Evolutionary conservation across 2,797 vertebrate genomes (phyloP).

Genomic region (Takifugu ocellatus): DNA sequence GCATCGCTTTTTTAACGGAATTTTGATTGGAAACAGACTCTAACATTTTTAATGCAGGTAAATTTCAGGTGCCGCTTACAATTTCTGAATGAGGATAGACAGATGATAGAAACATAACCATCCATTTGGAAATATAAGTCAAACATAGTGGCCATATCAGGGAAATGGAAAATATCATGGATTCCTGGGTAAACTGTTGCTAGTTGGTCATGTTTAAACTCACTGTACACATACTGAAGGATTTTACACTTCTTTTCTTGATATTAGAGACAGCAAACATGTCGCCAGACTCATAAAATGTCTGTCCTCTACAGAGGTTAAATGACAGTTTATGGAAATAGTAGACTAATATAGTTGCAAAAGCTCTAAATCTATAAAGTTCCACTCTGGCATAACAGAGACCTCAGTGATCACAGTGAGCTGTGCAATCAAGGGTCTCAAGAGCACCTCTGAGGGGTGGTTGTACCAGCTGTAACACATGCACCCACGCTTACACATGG

Average conservation of each 20-base stretch:
- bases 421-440: conserved; percentile 73
- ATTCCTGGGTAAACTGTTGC: conserved; percentile 23
- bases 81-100: no score
- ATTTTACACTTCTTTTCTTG: conserved; percentile 17
- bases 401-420: conserved; percentile 66
- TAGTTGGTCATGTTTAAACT: conserved; percentile 5
- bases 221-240: conserved; percentile 24
- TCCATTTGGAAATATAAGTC: conserved; percentile 36
- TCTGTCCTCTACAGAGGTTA: conserved; percentile 25
- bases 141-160: conserved; percentile 30
- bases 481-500: conserved; percentile 7
- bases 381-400: conserved; percentile 48
- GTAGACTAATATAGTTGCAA: conserved; percentile 44
- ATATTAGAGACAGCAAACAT: conserved; percentile 20
- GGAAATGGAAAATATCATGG: conserved; percentile 37
- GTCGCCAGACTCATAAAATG: conserved; percentile 29
- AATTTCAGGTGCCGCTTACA: no score
- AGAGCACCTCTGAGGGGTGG: conserved; percentile 67
- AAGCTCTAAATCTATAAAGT: conserved; percentile 55
- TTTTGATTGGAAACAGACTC: no score
- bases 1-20: no score
- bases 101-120: not conserved
- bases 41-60: no score
- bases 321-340: conserved; percentile 59
- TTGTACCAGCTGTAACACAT: conserved; percentile 70